A percentile compares a stretch with the other conserved stretches of the same genome.
Evolutionary conservation across 2,113 vertebrate genomes (phyloP).

Genomic region (Albula goreensis): DNA sequence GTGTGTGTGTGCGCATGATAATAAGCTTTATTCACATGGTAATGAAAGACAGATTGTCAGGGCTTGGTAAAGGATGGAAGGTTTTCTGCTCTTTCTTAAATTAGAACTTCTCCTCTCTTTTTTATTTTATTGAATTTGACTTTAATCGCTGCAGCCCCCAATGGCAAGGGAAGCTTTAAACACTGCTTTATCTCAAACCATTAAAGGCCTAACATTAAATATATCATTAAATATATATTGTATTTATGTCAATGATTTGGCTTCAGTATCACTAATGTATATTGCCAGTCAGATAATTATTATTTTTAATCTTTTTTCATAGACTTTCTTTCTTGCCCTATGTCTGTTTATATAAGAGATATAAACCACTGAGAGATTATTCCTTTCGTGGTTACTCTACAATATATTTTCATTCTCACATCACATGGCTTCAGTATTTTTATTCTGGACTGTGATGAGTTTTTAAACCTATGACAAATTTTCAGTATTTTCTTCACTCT

Average conservation of each 20-base stretch:
- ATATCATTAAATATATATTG: background rate
- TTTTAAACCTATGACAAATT: conserved; percentile 11
- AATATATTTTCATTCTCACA: conserved; percentile 16
- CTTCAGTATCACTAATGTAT: conserved; percentile 32
- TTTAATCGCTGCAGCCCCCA: conserved; percentile 17
- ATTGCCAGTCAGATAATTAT: conserved; percentile 15
- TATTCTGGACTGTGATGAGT: background rate
- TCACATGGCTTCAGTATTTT: background rate
- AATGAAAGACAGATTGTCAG: conserved; percentile 40
- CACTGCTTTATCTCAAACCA: conserved; percentile 30
- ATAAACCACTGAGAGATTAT: background rate
- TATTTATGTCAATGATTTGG: conserved; percentile 37
- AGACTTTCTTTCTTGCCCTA: conserved; percentile 8
- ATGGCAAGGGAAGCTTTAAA: conserved; percentile 26
- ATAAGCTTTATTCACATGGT: conserved; percentile 23
- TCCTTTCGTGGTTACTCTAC: background rate
- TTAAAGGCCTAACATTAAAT: conserved; percentile 26
- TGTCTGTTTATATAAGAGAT: background rate
- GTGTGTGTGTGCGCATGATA: conserved; percentile 13
- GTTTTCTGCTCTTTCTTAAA: conserved; percentile 22
- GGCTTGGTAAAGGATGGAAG: background rate
- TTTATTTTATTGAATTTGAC: conserved; percentile 37
- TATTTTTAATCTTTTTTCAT: conserved; percentile 17
- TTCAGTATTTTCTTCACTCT: background rate
- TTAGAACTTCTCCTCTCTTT: conserved; percentile 7